Conservation (phyloP, 2,888 invertebrate species). For the Epicampocera succincta region DNA sequence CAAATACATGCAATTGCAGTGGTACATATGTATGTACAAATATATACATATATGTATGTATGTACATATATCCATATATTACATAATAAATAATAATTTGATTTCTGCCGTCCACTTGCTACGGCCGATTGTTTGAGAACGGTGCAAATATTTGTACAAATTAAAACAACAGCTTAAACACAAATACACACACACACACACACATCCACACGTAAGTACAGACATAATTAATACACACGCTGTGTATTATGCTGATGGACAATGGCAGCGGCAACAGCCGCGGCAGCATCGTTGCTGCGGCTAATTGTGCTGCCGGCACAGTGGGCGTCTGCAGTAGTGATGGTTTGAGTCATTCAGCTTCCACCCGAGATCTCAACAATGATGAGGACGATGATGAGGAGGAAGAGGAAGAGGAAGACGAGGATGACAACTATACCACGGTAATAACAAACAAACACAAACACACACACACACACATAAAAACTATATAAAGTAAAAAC, state of each 20-base stretch:
- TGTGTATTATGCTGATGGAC: constrained; percentile 73
- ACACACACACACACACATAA: background rate
- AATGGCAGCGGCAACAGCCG: constrained; percentile 59
- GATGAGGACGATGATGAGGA: constrained; percentile 69
- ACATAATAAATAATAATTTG: no score
- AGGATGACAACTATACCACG: constrained; percentile 73
- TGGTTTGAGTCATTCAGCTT: constrained; percentile 52
- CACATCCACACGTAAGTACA: no score
- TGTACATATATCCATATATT: no score
- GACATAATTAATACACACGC: background rate
- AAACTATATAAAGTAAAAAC: no score
- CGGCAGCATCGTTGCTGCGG: constrained; percentile 55
- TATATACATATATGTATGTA: no score
- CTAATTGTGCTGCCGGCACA: constrained; percentile 61
- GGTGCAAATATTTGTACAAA: no score
- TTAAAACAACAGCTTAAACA: no score
- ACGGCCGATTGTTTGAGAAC: no score
- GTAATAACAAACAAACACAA: constrained; percentile 67
- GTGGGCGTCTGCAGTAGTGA: constrained; percentile 56
- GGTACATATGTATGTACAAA: no score
- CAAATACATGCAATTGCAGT: background rate
- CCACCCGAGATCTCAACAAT: constrained; percentile 47
- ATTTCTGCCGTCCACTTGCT: no score
- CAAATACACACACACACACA: no score
- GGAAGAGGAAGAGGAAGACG: constrained; percentile 69